A percentile compares a stretch with the other conserved stretches of the same genome.
These are phyloP conservation scores for Rhynchonycteris naso DNA, from an alignment of 2,797 vertebrate genomes.

Conservation along the genomic window DNA sequence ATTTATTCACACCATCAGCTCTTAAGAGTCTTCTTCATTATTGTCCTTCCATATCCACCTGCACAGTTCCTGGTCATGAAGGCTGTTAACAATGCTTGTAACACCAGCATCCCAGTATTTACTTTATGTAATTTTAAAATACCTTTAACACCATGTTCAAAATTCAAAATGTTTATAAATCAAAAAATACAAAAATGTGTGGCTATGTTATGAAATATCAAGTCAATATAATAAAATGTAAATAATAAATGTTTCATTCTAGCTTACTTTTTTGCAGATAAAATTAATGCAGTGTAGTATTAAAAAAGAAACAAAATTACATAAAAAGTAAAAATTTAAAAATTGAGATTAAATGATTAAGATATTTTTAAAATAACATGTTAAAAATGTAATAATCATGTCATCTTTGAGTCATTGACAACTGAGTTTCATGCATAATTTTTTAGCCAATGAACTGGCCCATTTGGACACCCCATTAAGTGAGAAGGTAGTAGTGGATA, in stretches of 20 bases:
- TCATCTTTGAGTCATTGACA: not conserved
- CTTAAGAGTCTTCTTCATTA: not conserved
- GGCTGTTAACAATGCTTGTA: not conserved
- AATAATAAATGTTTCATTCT: not conserved
- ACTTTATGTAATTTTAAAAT: not conserved
- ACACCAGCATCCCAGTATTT: not conserved
- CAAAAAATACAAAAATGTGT: not conserved
- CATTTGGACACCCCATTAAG: not conserved
- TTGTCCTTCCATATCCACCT: not conserved
- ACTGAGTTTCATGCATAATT: not conserved
- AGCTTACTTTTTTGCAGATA: not conserved
- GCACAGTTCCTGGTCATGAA: not conserved
- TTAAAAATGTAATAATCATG: not conserved
- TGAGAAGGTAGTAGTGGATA: not conserved
- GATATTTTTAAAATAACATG: not conserved
- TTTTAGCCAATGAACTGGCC: not conserved
- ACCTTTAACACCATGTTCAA: not conserved
- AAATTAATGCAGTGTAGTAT: not conserved
- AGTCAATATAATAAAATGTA: not conserved
- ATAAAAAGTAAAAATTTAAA: not conserved
- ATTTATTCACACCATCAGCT: not conserved
- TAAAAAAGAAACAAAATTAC: not conserved
- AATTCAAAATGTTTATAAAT: not conserved
- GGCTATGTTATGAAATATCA: not conserved
- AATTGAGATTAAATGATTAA: not conserved